Evolutionary conservation across 2,888 invertebrate species (phyloP), one percentile per base, ranked within the genome.

Genomic region (Drepana falcataria): DNA sequence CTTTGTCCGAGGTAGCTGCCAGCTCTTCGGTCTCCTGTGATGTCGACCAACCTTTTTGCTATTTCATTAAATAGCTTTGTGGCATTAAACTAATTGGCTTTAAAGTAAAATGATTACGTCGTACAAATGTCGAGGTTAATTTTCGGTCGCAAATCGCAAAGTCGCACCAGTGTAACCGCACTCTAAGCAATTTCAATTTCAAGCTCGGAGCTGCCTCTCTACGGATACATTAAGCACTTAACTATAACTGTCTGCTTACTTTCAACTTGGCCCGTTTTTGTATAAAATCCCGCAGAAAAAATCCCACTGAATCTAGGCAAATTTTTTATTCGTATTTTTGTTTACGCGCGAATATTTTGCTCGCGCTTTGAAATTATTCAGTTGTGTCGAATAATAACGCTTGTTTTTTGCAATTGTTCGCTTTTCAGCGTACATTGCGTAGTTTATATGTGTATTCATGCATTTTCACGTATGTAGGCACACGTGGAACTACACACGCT

Each of bases 181-280:
- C 61, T 71, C 76, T 86, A 81, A 78, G 71, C 82, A 85, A 88
- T 86, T 87, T 86, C 86, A 87, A 86, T 87, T 85, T 88, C 83
- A 79, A 79, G 85, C 86, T 73, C 68, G 71, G 73, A 77, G 77
- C 75, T 78, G 79, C 78, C 81, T 79, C 85, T 84, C 83, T 69
- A 71, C 74, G 86, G 87, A 84, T 87, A 88, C 87, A 88, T 88
- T 89, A 89, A 89, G 85, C 86, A 87, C 87, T 89, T 87, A 87
- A 87, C 89, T 89, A 87, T 88, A 84, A 82, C 85, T 87, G 87
- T 83, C 85, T 87, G 85, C 85, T 87, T 82, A 75, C 83, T 85
- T 73, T 79, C 80, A 73, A 77, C 83, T 84, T 81, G 77, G 73
- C 68, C 64, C 72, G 74, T 70, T 79, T 76, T 77, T 80, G 81